These are phyloP conservation scores for Hirudo medicinalis DNA, from an alignment of 1,140 invertebrate species.

Conservation along the genomic window DNA sequence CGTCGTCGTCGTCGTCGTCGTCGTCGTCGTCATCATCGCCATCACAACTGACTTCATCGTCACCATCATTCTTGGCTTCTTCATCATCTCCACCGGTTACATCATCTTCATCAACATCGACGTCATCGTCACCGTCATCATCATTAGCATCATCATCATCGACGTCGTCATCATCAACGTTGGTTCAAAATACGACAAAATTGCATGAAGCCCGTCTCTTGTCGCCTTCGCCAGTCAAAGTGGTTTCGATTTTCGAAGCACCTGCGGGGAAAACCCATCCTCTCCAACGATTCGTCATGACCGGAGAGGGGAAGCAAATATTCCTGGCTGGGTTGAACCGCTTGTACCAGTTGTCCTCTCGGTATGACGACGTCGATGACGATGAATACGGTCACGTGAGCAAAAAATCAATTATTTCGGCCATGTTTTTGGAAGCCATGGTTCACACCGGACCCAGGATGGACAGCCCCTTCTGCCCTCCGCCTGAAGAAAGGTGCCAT, in stretches of 20 bases:
- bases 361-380: conserved; percentile 28
- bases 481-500: conserved; percentile 36
- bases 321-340: conserved; percentile 86
- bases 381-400: neutral
- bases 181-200: neutral
- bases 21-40: too few species aligned
- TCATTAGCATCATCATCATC: neutral
- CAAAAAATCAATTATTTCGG: neutral
- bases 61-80: too few species aligned
- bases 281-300: conserved; percentile 2
- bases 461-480: conserved; percentile 69
- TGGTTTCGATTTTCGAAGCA: conserved; percentile 2
- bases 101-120: neutral
- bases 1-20: too few species aligned
- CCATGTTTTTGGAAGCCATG: conserved; percentile 53
- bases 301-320: conserved; percentile 47
- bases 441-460: conserved; percentile 75
- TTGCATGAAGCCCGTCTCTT: neutral
- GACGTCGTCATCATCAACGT: neutral
- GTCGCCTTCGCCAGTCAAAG: neutral
- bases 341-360: conserved; percentile 75
- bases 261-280: neutral
- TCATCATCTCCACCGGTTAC: too few species aligned
- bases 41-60: too few species aligned
- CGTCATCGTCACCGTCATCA: neutral